Conservation (phyloP, 1,140 invertebrate species). For the Helicoverpa zea region DNA sequence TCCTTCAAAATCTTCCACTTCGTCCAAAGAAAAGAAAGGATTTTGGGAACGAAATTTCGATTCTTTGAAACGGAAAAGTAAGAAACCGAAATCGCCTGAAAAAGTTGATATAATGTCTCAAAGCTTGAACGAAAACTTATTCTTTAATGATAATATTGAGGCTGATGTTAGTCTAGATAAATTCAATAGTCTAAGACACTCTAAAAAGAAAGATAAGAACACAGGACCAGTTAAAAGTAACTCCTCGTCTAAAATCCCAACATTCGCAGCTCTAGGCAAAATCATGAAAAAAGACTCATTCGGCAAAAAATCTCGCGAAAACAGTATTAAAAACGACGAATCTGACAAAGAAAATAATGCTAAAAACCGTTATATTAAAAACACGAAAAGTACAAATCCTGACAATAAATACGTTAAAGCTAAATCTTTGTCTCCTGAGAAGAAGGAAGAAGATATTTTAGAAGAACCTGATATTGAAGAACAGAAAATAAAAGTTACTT, state of each 20-base stretch:
- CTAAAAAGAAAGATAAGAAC: constrained; percentile 79
- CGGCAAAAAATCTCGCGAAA: constrained; percentile 74
- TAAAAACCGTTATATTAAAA: constrained; percentile 83
- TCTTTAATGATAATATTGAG: constrained; percentile 86
- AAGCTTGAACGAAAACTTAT: constrained; percentile 88
- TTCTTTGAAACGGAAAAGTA: constrained; percentile 83
- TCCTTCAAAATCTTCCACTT: constrained; percentile 79
- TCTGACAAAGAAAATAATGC: constrained; percentile 61
- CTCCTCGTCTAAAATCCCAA: constrained; percentile 83
- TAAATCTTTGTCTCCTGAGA: constrained; percentile 80
- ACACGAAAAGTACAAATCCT: constrained; percentile 67
- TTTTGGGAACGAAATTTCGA: constrained; percentile 87
- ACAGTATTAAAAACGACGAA: constrained; percentile 66
- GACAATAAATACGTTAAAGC: constrained; percentile 84
- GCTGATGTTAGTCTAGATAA: constrained; percentile 77
- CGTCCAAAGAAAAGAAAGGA: constrained; percentile 84
- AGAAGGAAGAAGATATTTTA: constrained; percentile 71
- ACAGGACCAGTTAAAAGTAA: constrained; percentile 77
- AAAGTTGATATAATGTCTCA: constrained; percentile 88
- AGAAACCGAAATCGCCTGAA: constrained; percentile 75
- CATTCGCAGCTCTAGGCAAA: constrained; percentile 83
- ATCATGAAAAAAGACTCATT: constrained; percentile 85
- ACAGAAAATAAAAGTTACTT: constrained; percentile 56
- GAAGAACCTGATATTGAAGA: constrained; percentile 67
- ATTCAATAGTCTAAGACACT: constrained; percentile 82